Evolutionary conservation across 2,113 vertebrate species (phyloP).

Genomic region (Sarotherodon lohbergeri): DNA sequence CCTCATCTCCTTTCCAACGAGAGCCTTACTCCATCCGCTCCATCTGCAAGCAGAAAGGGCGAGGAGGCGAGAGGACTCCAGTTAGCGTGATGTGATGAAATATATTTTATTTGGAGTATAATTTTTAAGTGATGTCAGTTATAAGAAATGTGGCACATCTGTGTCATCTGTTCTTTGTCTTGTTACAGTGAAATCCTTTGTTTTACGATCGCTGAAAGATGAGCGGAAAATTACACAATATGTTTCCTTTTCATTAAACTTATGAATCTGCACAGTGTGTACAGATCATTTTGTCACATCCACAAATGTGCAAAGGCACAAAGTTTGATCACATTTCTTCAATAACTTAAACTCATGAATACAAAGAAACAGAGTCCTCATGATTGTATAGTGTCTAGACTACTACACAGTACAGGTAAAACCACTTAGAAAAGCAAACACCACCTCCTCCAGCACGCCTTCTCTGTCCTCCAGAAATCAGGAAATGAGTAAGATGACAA

Average conservation of each 20-base stretch:
- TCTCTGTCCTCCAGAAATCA: background rate
- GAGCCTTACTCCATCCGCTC: background rate
- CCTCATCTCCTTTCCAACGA: background rate
- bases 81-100: background rate
- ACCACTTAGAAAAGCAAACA: background rate
- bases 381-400: background rate
- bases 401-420: background rate
- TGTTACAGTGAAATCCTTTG: background rate
- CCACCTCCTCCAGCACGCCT: background rate
- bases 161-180: background rate
- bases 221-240: accelerated
- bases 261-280: accelerated
- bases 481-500: background rate
- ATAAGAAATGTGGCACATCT: background rate
- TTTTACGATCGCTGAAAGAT: background rate
- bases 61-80: background rate
- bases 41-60: background rate
- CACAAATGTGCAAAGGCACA: background rate
- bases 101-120: background rate
- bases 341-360: background rate
- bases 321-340: background rate
- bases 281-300: background rate
- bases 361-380: background rate
- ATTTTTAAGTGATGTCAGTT: background rate
- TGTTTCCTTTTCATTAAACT: background rate